Evolutionary conservation across 2,113 vertebrate species (phyloP).

Genomic region (Myotis yumanensis): DNA sequence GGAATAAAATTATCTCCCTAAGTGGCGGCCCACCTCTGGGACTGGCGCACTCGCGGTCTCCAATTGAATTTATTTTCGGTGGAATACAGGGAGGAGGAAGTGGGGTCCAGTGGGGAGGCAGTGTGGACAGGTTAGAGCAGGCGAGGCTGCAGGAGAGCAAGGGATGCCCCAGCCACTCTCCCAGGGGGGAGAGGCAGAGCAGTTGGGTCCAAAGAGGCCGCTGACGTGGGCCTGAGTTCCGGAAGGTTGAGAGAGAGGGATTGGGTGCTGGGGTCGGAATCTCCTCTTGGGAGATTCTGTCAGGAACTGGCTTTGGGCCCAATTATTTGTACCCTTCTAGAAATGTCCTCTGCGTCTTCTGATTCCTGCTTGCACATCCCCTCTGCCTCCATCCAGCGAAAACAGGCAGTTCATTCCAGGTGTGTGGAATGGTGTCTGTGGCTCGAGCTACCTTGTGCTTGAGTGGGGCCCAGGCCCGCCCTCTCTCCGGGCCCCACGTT

Average conservation of each 20-base stretch:
- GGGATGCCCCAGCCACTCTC: neutral
- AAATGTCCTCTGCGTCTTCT: neutral
- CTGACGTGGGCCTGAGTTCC: neutral
- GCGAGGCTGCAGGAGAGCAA: neutral
- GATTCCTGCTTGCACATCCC: neutral
- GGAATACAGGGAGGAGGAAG: slow-evolving; percentile 83
- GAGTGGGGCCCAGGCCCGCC: neutral
- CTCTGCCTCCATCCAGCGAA: neutral
- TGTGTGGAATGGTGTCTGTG: neutral
- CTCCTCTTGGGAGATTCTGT: neutral
- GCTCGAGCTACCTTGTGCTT: neutral
- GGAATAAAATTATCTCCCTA: slow-evolving; percentile 81
- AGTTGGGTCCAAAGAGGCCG: neutral
- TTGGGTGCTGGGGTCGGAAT: neutral
- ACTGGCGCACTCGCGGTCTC: slow-evolving; percentile 54
- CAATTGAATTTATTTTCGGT: slow-evolving; percentile 74
- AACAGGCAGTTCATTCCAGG: neutral
- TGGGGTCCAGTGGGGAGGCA: slow-evolving; percentile 31
- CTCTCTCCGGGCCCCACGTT: neutral
- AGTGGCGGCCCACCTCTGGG: slow-evolving; percentile 60
- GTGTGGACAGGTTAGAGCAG: neutral
- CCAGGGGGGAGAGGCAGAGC: too few species aligned
- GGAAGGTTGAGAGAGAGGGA: neutral
- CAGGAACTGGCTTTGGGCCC: neutral
- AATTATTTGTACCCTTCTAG: neutral